Evolutionary conservation across 2,113 vertebrate genomes (phyloP).

Genomic region (Tautogolabrus adspersus): DNA sequence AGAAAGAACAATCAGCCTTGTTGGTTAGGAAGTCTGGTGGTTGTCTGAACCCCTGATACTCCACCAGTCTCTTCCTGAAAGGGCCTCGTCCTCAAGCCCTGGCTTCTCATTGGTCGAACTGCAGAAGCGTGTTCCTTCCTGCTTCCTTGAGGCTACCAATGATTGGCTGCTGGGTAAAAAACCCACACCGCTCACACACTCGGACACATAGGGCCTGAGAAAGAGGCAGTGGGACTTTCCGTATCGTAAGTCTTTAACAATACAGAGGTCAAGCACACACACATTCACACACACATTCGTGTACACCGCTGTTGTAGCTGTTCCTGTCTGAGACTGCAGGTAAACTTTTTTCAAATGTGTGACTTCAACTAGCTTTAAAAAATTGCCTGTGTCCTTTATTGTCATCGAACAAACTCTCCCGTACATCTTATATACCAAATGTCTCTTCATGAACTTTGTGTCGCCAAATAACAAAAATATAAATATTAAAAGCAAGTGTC

Average conservation of each 20-base stretch:
- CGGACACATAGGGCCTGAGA: conserved; percentile 39
- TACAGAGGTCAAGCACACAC: conserved; percentile 15
- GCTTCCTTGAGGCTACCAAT: conserved; percentile 47
- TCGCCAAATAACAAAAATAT: too few relatives aligned
- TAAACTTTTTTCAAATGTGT: neutral
- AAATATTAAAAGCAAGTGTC: too few relatives aligned
- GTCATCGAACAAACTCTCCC: too few relatives aligned
- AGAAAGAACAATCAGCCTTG: conserved; percentile 4
- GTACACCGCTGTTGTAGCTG: neutral
- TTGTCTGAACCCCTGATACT: conserved; percentile 47
- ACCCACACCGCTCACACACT: conserved; percentile 27
- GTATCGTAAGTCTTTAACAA: conserved; percentile 42
- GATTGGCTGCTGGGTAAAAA: conserved; percentile 45
- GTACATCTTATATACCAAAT: too few relatives aligned
- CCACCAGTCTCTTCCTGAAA: conserved; percentile 63
- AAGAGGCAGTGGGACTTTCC: conserved; percentile 71
- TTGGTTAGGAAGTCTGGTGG: conserved; percentile 53
- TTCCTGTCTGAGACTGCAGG: conserved; percentile 3
- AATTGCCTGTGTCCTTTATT: too few relatives aligned
- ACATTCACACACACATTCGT: neutral
- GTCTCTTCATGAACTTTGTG: too few relatives aligned
- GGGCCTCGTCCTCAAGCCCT: conserved; percentile 31
- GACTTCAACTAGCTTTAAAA: neutral
- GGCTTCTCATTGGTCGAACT: conserved; percentile 60
- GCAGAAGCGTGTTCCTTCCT: conserved; percentile 69